Evolutionary conservation across 2,113 vertebrate species (phyloP), one percentile per base, ranked within the genome.

Genomic region (Verasper variegatus): DNA sequence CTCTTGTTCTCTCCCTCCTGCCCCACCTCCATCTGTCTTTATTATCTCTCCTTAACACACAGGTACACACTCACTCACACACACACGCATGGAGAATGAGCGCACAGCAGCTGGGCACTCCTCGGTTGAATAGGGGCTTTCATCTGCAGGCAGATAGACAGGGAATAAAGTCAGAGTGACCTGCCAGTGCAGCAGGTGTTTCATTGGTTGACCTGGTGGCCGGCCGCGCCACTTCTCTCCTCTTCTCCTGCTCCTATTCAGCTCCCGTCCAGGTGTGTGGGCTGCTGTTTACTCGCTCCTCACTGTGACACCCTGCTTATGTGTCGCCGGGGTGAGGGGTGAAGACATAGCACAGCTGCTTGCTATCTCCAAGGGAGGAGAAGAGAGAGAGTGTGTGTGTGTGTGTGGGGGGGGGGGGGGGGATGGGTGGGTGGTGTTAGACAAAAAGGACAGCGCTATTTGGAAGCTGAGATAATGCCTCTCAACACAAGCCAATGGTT

Each of bases 121-220:
- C 70, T 83, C 71, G 74, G 67, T 83, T 92, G 90, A 92, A 92
- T 89, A 63, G 82, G 75, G 81, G 78, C 93, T 94, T 93, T 94
- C 88, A 93, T 92, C 81, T 90, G 68, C 63, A 74, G 82, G 76
- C 74, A 87, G 83, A 90, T 74, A 89, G 90, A 88, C 81, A 65
- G 80, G 86, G 82, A 86, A 83, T 78, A 57, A 76, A 89, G 88
- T 81, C 74, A 69, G 73, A 70, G 83, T 52, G 84, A 92, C 93
- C 90, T 87, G 84, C 83, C 82, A 80, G 89, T 58, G 60, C 77
- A 91, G 91, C 92, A 93, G 91, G 93, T 94, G 93, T 90, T 92
- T 84, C 86, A 86, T 86, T 85, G 71, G 77, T 78, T 84, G 88
- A 89, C 90, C 89, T 83, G 84, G 78, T 86, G 75, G 77, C n/a